Conservation (phyloP, 2,888 invertebrate species). For the Halictus quadricinctus region DNA sequence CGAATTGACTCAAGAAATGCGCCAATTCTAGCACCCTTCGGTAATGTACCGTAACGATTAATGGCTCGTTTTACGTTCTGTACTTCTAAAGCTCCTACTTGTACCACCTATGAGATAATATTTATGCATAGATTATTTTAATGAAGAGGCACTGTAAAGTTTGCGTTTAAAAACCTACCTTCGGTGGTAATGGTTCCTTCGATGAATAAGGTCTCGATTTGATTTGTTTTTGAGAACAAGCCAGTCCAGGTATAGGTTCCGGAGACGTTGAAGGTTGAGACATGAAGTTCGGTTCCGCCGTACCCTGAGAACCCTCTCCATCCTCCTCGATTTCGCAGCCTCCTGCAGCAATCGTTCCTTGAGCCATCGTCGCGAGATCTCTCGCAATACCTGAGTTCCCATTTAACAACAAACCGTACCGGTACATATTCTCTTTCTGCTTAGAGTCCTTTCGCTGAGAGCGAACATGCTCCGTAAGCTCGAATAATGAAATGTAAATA, state of each 20-base stretch:
- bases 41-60: conserved; percentile 97
- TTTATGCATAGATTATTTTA: background rate
- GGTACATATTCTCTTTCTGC: conserved; percentile 61
- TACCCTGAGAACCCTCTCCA: conserved; percentile 79
- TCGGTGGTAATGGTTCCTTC: conserved; percentile 83
- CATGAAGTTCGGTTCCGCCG: conserved; percentile 79
- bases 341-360: conserved; percentile 79
- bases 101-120: conserved; percentile 84
- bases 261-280: conserved; percentile 83
- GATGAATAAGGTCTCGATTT: conserved; percentile 85
- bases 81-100: conserved; percentile 96
- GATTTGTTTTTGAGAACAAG: conserved; percentile 84
- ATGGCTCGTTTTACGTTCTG: conserved; percentile 97
- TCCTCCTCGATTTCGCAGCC: conserved; percentile 81
- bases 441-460: conserved; percentile 60
- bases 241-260: conserved; percentile 77
- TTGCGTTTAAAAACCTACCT: conserved; percentile 69
- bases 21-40: conserved; percentile 97
- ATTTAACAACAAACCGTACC: conserved; percentile 75
- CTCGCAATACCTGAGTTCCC: conserved; percentile 82
- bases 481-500: conserved; percentile 46
- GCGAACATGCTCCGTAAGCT: conserved; percentile 58
- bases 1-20: conserved; percentile 97
- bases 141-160: background rate
- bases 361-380: conserved; percentile 82